Evolutionary conservation across 1,140 invertebrate species (phyloP).

Genomic region (Drosophila nebulosa): DNA sequence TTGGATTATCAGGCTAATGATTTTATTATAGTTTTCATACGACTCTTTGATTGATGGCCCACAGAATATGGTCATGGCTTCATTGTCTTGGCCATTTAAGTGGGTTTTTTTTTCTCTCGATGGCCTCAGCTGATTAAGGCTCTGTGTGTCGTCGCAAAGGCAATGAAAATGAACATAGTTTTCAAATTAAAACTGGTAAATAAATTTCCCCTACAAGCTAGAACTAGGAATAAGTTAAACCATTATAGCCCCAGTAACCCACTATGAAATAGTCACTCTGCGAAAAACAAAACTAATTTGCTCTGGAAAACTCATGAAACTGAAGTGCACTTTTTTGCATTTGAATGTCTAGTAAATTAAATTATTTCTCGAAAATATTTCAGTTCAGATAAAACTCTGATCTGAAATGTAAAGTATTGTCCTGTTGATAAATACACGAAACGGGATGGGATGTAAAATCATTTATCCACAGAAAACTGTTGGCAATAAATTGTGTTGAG

Average conservation of each 20-base stretch:
- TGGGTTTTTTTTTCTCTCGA: not conserved
- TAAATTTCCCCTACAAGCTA: not conserved
- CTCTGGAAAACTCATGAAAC: not conserved
- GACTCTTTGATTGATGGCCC: slow-evolving; percentile 62
- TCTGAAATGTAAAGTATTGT: too few species aligned
- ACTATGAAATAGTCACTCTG: not conserved
- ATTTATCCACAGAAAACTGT: slow-evolving; percentile 11
- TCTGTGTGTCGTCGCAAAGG: not conserved
- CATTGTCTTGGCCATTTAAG: slow-evolving; percentile 21
- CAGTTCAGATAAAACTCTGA: too few species aligned
- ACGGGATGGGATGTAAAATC: not conserved
- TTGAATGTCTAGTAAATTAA: too few species aligned
- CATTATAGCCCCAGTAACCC: not conserved
- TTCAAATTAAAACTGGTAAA: not conserved
- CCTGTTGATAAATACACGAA: too few species aligned
- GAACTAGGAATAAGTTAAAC: not conserved
- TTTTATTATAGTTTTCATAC: slow-evolving; percentile 74
- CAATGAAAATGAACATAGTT: not conserved
- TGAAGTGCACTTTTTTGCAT: too few species aligned
- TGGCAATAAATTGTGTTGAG: not conserved
- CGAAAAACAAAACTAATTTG: not conserved
- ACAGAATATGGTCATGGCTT: not conserved
- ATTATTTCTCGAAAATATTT: too few species aligned
- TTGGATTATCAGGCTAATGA: slow-evolving; percentile 73
- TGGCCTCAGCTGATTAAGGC: slow-evolving; percentile 11